Evolutionary conservation across 2,888 invertebrate genomes (phyloP).

Genomic region (Aradus depressus): DNA sequence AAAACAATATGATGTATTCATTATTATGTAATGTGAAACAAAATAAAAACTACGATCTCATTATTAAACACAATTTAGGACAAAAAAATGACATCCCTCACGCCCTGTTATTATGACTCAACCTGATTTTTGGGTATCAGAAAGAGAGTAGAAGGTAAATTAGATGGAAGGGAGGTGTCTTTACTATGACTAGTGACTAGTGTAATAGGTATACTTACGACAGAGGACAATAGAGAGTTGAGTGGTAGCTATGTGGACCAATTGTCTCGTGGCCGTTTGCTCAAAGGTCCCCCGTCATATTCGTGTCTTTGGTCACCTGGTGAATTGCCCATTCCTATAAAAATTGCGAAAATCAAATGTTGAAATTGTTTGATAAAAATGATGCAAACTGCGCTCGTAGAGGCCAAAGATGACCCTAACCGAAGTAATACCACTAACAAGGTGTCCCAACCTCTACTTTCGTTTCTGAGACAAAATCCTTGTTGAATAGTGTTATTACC

Average conservation of each 20-base stretch:
- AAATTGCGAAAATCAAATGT: slow-evolving; percentile 34
- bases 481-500: slow-evolving; percentile 32
- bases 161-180: too few relatives aligned
- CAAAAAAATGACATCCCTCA: too few relatives aligned
- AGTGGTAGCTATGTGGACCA: slow-evolving; percentile 71
- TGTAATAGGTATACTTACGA: slow-evolving; percentile 24
- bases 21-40: too few relatives aligned
- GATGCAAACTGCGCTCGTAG: not conserved
- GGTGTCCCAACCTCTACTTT: not conserved
- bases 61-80: too few relatives aligned
- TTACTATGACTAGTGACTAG: not conserved
- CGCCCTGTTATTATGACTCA: too few relatives aligned
- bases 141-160: too few relatives aligned
- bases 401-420: not conserved
- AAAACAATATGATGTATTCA: too few relatives aligned
- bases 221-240: slow-evolving; percentile 30
- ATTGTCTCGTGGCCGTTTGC: slow-evolving; percentile 79
- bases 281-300: slow-evolving; percentile 52
- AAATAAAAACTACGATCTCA: too few relatives aligned
- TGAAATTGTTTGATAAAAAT: slow-evolving; percentile 21
- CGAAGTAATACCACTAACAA: not conserved
- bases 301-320: slow-evolving; percentile 49
- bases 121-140: too few relatives aligned
- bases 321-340: slow-evolving; percentile 71
- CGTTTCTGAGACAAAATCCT: not conserved